Base-by-base conservation (phyloP, 2,888 invertebrate species). In the Punctoribates punctum region DNA sequence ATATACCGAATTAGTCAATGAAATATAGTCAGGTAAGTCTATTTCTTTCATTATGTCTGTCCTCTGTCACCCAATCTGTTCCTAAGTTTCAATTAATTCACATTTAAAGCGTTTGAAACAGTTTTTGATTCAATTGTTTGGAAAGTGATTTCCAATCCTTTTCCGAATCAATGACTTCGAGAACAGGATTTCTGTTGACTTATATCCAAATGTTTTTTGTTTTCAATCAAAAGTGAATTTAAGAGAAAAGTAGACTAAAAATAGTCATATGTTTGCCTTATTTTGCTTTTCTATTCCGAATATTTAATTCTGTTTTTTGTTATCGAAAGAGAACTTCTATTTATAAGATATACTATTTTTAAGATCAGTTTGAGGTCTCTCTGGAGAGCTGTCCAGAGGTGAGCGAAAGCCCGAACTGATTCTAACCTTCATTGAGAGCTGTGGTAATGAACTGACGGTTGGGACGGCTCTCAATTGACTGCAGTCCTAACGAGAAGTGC, bases 1-100 rank as follows among this genome's bases (percentile, higher is more conserved):
- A 65, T 34, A 70, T 34, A 23, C 20, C 20, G 42, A 70, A 42
- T 34, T 70, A 42, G 70, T 70, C 70, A 48, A 72, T 72, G 72
- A 72, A 72, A 72, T 72, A 72, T 72, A 72, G 72, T 48, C 72
- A 72, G 72, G 72, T 72, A 72, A 46, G 72, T 72, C 60, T 13
- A 4, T 57, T 20, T 25, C 11, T n/a, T 1, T 23, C 54, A 54
- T 9, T 25, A 54, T 54, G 20, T 54, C 20, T 25, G 34, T 34
- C 34, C 34, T 34, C 34, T 8, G 34, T 8, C 3, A 34, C 34
- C 34, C 3, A 34, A 5, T 34, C 34, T 34, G 8, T n/a, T n/a
- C n/a, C n/a, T n/a, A n/a, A n/a, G n/a, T n/a, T n/a, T n/a, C n/a
- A n/a, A n/a, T n/a, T n/a, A n/a, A n/a, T n/a, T n/a, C n/a, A n/a